Evolutionary conservation across 2,113 vertebrate genomes (phyloP), one percentile per base, ranked within the genome.

Genomic region (Microtus pennsylvanicus): DNA sequence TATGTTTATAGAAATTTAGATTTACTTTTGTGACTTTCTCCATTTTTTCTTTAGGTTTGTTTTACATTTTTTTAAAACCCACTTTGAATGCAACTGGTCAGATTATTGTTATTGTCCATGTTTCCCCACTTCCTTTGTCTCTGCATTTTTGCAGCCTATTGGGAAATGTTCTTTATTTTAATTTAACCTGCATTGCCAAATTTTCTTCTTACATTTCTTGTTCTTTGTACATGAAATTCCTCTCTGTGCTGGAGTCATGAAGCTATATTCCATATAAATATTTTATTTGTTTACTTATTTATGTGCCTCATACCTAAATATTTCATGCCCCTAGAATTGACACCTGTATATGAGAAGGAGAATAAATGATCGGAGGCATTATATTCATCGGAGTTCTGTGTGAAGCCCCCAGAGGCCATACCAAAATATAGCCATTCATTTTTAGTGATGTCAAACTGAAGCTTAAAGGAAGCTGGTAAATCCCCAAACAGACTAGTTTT

Each of bases 121-220:
- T 90, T 89, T 52, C 65, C 7, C 16, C 10, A 82, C 3, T 45
- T 96, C 89, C 19, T 52, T 82, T 78, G 50, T 3, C 72, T 74
- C 69, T 90, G 87, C 42, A 28, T 12, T 87, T 72, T 89, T 58
- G 10, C 12, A 80, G 5, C 42, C 33, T 94, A 92, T 63, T 65
- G 55, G 72, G 26, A 67, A 93, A 91, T 35, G 11, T 91, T 91
- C 14, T 88, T 85, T 47, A 87, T 72, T 77, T 90, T 87, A 90
- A 52, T 87, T 90, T 93, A n/a, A 47, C 42, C 42, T 50, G 10
- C 63, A 87, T 1, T 50, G 33, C 30, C 33, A 74, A 74, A 9
- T 35, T 90, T 90, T 81, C 13, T 70, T 50, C 89, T 94, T 83
- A 83, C 47, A 47, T 2, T 65, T 94, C 89, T 78, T 85, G 24